A percentile compares a stretch with the other conserved stretches of the same genome.
These are phyloP conservation scores for Cyrtodaria siliqua DNA, from an alignment of 2,888 invertebrate genomes.

Conservation along the genomic window DNA sequence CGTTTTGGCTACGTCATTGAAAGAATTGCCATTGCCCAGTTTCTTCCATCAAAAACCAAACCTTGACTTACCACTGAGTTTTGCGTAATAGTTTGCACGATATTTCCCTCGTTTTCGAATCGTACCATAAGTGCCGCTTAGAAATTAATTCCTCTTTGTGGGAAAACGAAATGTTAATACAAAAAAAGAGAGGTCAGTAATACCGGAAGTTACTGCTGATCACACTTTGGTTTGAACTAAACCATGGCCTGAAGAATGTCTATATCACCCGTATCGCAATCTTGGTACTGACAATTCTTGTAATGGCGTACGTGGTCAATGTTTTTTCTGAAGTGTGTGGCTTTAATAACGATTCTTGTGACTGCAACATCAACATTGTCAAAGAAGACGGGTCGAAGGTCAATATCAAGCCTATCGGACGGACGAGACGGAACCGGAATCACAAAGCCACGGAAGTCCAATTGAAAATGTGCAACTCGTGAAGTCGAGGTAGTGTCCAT, in stretches of 20 bases:
- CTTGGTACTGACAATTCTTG: constrained; percentile 28
- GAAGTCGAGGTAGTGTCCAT: too few species aligned
- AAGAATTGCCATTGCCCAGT: constrained; percentile 38
- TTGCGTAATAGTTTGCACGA: constrained; percentile 28
- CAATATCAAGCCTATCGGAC: too few species aligned
- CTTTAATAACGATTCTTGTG: too few species aligned
- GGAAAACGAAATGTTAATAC: background rate
- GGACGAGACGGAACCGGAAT: too few species aligned
- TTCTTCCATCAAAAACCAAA: constrained; percentile 10
- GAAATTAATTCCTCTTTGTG: constrained; percentile 14
- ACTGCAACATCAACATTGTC: too few species aligned
- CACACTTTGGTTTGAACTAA: background rate
- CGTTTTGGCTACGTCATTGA: constrained; percentile 2
- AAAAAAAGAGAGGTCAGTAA: background rate
- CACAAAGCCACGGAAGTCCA: too few species aligned
- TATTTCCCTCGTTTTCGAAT: constrained; percentile 38
- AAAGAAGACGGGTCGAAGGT: too few species aligned
- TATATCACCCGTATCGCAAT: background rate
- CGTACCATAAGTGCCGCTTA: constrained; percentile 46
- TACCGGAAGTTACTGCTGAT: background rate
- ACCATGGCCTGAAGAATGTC: constrained; percentile 5
- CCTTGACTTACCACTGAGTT: background rate
- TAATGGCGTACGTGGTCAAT: background rate
- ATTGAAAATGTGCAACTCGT: too few species aligned
- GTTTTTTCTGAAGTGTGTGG: background rate